Evolutionary conservation across 2,888 invertebrate genomes (phyloP), one percentile per base, ranked within the genome.

Genomic region (Cataglyphis altisquamis): DNA sequence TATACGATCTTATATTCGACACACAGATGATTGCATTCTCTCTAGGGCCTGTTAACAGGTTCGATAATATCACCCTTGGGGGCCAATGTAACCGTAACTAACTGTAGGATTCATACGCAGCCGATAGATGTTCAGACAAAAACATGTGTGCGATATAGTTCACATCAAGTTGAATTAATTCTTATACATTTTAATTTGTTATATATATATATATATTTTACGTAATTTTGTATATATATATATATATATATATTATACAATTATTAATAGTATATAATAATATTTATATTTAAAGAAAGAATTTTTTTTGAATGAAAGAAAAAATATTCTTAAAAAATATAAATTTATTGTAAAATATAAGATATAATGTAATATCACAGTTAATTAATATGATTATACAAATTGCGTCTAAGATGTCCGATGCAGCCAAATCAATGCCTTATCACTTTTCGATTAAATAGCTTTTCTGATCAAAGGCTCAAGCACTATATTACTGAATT

Each of bases 1-100:
- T 68, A 21, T 1, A 41, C 18, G 29, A 60, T 32, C 68, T 78
- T 75, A 75, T 75, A 39, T 64, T 48, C 60, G 18, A 32, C 68
- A 45, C 32, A 62, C 25, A 70, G 39, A 41, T 39, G 52, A 81
- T 25, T 75, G 63, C 52, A 70, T 77, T 84, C 66, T 82, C 72
- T 72, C 78, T 75, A 66, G 57, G 48, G 57, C 60, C 41, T 48
- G 48, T 68, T 83, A 75, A 67, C 80, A 83, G 39, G 48, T 84
- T 70, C 60, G 73, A 81, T 84, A 77, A 87, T 66, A 63, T 83
- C 73, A 62, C 12, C 80, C 77, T 83, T 87, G 74, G 68, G 81
- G 68, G 81, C 64, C 55, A 41, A 32, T 55, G 48, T n/a, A 60
- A 39, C 39, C 25, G 64, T 62, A 72, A 75, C 21, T 63, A 72